Conservation (phyloP, 92 coral and sea anemone genomes). For the Anthopleura xanthogrammica region DNA sequence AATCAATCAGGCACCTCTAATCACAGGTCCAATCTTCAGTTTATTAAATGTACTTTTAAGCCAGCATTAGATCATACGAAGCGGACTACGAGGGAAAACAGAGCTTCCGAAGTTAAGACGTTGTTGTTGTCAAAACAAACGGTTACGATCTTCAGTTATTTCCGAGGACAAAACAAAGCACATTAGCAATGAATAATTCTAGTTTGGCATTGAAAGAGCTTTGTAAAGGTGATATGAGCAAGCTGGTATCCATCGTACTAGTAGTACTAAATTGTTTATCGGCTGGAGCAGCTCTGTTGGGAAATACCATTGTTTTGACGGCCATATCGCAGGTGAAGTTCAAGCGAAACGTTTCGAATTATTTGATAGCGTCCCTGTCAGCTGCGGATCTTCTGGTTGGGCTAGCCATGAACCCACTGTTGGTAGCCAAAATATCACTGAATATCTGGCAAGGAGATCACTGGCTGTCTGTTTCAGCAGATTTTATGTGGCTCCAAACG, state of each 20-base stretch:
- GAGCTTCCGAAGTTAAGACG: background rate
- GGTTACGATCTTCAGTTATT: background rate
- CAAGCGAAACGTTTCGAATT: constrained; percentile 48
- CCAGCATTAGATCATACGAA: background rate
- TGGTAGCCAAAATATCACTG: constrained; percentile 47
- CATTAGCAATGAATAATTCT: constrained; percentile 11
- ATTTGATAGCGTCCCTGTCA: constrained; percentile 53
- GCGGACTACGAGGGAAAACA: background rate
- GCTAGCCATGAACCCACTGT: constrained; percentile 54
- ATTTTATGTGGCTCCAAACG: constrained; percentile 72
- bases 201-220: background rate
- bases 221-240: constrained; percentile 21
- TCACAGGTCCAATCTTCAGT: constrained; percentile 12
- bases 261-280: constrained; percentile 23
- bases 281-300: constrained; percentile 22
- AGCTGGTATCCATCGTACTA: background rate
- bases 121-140: background rate
- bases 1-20: constrained; percentile 17
- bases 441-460: constrained; percentile 60
- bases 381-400: constrained; percentile 59
- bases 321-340: constrained; percentile 38
- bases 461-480: constrained; percentile 60
- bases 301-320: constrained; percentile 44
- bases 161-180: too few species aligned
- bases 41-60: constrained; percentile 1